phyloP scores from a whole-genome alignment of 2,888 invertebrate genomes.

The Volucella inflata region DNA sequence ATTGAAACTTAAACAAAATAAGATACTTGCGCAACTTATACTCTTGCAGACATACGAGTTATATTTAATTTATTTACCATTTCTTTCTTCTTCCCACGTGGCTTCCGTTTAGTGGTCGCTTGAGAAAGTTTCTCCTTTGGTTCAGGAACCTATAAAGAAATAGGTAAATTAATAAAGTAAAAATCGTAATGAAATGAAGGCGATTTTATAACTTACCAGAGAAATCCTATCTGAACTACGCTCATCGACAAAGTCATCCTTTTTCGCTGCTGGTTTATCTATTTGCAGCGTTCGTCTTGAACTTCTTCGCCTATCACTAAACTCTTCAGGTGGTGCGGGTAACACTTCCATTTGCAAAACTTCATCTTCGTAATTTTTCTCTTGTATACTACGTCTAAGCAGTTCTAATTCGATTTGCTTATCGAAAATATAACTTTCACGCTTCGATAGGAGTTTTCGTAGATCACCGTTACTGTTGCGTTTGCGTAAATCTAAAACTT shows the following conservation, averaged over 20 bases:
- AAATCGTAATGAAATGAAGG: neutral
- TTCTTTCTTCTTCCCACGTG: conserved; percentile 1
- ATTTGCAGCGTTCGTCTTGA: too few species aligned
- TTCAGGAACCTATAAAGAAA: neutral
- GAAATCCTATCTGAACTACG: conserved; percentile 23
- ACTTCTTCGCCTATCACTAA: conserved; percentile 25
- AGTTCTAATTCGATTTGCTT: conserved; percentile 49
- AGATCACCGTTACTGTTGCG: conserved; percentile 45
- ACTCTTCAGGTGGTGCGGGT: conserved; percentile 41
- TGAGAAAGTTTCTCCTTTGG: neutral
- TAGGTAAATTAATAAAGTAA: neutral
- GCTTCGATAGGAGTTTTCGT: neutral
- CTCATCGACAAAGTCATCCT: conserved; percentile 31
- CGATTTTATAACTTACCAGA: conserved; percentile 18
- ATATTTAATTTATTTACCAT: neutral
- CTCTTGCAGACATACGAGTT: too few species aligned
- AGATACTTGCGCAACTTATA: too few species aligned
- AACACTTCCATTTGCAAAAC: conserved; percentile 37
- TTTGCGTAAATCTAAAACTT: conserved; percentile 48
- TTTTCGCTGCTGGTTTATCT: too few species aligned
- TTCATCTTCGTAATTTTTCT: conserved; percentile 33
- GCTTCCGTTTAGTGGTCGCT: neutral
- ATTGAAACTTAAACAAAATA: too few species aligned
- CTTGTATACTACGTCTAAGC: conserved; percentile 28
- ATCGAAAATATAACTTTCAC: conserved; percentile 16